These are phyloP conservation scores for Tenthredo distinguenda DNA, from an alignment of 2,888 invertebrate genomes.

Conservation along the genomic window DNA sequence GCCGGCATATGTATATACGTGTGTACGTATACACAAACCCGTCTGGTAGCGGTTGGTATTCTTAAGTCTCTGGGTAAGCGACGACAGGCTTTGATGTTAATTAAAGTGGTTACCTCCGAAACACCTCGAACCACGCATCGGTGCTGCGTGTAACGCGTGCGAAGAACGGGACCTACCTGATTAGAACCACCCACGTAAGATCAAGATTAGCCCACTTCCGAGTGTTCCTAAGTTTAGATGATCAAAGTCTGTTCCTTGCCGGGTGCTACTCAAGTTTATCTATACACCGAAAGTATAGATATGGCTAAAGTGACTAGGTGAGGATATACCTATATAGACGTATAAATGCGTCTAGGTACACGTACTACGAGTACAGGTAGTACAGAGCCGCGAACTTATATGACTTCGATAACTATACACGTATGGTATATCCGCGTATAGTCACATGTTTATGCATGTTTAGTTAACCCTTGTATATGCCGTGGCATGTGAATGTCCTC, in stretches of 20 bases:
- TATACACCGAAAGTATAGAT: constrained; percentile 4
- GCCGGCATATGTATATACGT: background rate
- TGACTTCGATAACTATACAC: constrained; percentile 46
- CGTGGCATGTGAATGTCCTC: constrained; percentile 61
- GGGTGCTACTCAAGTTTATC: constrained; percentile 23
- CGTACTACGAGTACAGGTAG: constrained; percentile 6
- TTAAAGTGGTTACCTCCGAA: constrained; percentile 28
- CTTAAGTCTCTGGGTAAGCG: background rate
- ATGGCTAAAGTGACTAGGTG: background rate
- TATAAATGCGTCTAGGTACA: background rate
- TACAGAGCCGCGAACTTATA: constrained; percentile 32
- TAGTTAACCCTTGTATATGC: constrained; percentile 48
- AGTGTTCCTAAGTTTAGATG: constrained; percentile 41
- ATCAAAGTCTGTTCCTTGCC: constrained; percentile 45
- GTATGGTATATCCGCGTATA: constrained; percentile 42
- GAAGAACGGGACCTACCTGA: constrained; percentile 31
- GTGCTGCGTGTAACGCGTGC: constrained; percentile 20
- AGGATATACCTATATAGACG: background rate
- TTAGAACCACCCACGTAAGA: constrained; percentile 43
- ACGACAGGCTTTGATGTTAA: constrained; percentile 37
- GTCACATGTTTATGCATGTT: constrained; percentile 50
- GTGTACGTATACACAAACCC: background rate
- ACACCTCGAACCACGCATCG: constrained; percentile 32
- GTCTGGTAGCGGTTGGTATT: constrained; percentile 20
- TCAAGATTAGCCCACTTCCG: constrained; percentile 38